Base-by-base conservation (phyloP, 1,140 invertebrate genomes). In the Temnothorax nylanderi region DNA sequence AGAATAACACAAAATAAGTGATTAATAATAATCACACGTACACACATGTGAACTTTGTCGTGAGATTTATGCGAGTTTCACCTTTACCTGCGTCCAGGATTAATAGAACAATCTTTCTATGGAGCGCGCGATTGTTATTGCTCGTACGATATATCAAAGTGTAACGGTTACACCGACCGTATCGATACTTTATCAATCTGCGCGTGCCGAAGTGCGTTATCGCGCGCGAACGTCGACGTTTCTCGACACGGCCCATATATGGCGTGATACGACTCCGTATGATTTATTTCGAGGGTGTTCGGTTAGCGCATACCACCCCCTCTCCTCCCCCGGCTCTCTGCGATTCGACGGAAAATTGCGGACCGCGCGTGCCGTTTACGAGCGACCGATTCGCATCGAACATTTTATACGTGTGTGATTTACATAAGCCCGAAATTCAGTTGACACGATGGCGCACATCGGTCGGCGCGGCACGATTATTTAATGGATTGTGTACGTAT, bases 401-500 rank as follows among this genome's bases (percentile, higher is more conserved):
- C 54, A 74, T 84, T 84, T 84, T 84, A 75, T 84, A 84, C 80
- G 69, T 84, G 80, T 84, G 80, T 74, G 80, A 84, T 84, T 84
- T 84, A 84, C 54, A 74, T 84, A 84, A 84, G 41, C 41, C 32
- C 80, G 69, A 84, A 74, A 75, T 84, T 84, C 8, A 60, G 44
- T 74, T 75, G 41, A 75, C 26, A 84, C 56, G 80, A 56, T 74
- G 80, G 69, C 80, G 80, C 69, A 75, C 69, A 75, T 74, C 80
- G 80, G 69, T 85, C 85, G 47, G 77, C 88, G 88, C 88, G 85
- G 86, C 77, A 64, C 78, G 86, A 92, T 92, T 89, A 89, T 92
- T 92, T 92, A 89, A 87, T 74, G 77, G 89, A 91, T 86, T 91
- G 81, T 86, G 85, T 92, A 90, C 84, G 90, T 91, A 88, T 90